A percentile compares a stretch with the other conserved stretches of the same genome.
These are phyloP conservation scores for Parus major DNA, from an alignment of 2,113 vertebrate genomes.

Conservation along the genomic window DNA sequence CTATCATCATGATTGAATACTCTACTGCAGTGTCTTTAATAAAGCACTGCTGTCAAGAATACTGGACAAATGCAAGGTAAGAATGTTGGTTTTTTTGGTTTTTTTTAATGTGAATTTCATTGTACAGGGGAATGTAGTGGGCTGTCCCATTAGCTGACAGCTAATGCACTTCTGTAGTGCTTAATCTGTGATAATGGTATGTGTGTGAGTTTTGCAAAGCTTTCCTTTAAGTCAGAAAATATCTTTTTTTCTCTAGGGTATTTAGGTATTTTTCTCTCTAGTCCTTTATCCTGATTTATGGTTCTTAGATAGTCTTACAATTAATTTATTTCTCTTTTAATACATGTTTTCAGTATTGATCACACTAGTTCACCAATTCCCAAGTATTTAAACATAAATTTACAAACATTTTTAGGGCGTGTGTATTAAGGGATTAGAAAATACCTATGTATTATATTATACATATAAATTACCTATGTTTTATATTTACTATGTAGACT, in stretches of 20 bases:
- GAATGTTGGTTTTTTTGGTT: background rate
- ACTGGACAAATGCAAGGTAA: background rate
- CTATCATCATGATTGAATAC: background rate
- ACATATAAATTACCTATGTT: background rate
- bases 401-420: background rate
- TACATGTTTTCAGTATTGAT: background rate
- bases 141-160: background rate
- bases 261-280: background rate
- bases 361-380: background rate
- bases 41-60: background rate
- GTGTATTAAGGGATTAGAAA: background rate
- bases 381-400: background rate
- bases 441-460: background rate
- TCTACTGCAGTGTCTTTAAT: background rate
- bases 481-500: background rate
- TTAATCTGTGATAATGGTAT: background rate
- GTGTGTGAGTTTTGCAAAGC: background rate
- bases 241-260: background rate
- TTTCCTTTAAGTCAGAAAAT: background rate
- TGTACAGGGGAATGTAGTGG: background rate
- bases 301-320: background rate
- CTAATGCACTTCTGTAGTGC: background rate
- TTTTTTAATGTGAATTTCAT: background rate
- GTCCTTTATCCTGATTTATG: background rate
- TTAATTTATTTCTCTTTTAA: background rate